These are phyloP conservation scores for Melieria omissa DNA, from an alignment of 2,888 invertebrate species.

Conservation along the genomic window DNA sequence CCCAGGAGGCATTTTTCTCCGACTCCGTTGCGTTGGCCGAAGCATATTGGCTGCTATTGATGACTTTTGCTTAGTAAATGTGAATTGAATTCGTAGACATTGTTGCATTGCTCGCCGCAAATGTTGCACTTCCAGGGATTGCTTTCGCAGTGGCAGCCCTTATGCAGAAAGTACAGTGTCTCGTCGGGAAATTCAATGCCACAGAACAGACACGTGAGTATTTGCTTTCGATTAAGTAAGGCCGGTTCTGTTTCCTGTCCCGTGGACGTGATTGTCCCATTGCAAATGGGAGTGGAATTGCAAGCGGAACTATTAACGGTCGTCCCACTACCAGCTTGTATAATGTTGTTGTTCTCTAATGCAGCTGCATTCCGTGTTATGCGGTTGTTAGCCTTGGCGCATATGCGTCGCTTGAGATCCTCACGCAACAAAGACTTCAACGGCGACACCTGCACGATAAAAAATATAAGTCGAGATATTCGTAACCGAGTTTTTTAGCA, in stretches of 20 bases:
- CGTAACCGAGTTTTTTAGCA: no score
- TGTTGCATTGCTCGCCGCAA: conserved; percentile 94
- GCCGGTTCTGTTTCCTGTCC: conserved; percentile 72
- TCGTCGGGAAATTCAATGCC: conserved; percentile 95
- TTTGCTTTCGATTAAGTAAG: conserved; percentile 67
- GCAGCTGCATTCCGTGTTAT: conserved; percentile 63
- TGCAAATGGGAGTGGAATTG: conserved; percentile 68
- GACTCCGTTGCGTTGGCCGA: neutral
- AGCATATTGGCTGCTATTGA: conserved; percentile 71
- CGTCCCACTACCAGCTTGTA: conserved; percentile 44
- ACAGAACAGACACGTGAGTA: conserved; percentile 88
- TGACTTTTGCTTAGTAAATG: conserved; percentile 94
- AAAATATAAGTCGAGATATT: no score
- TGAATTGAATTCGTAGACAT: conserved; percentile 97
- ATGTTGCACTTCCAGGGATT: conserved; percentile 98
- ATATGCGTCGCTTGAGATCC: conserved; percentile 83
- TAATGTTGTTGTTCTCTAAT: conserved; percentile 62
- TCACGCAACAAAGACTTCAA: conserved; percentile 85
- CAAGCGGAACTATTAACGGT: conserved; percentile 55
- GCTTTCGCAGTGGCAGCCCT: conserved; percentile 96
- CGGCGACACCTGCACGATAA: conserved; percentile 73
- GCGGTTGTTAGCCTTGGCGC: conserved; percentile 75
- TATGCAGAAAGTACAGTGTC: conserved; percentile 95
- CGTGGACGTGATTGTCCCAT: conserved; percentile 78
- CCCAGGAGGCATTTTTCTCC: neutral